Evolutionary conservation across 2,113 vertebrate species (phyloP).

Genomic region (Eretmochelys imbricata): DNA sequence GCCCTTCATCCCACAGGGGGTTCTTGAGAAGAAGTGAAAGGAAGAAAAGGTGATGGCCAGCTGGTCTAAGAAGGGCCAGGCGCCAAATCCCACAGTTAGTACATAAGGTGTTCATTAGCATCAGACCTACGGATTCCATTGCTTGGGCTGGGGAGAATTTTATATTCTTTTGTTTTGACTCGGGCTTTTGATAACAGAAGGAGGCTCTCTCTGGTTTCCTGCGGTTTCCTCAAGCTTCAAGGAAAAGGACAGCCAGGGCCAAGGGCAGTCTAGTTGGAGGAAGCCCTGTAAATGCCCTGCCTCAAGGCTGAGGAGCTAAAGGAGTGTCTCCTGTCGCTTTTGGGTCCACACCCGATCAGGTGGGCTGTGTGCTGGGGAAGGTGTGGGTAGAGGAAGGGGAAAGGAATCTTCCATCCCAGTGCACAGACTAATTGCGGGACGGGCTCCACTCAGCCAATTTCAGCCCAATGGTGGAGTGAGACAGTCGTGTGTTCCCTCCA

Average conservation of each 20-base stretch:
- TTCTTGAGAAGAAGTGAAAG: constrained; percentile 25
- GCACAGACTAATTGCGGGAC: background rate
- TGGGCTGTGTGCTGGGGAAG: background rate
- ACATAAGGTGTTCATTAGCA: constrained; percentile 44
- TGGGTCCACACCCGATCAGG: background rate
- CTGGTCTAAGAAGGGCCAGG: background rate
- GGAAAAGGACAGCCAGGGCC: background rate
- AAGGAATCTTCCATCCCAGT: background rate
- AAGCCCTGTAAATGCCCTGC: background rate
- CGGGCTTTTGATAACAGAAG: background rate
- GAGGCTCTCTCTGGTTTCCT: background rate
- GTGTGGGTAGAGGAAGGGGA: background rate
- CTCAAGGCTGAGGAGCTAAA: background rate
- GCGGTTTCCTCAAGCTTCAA: constrained; percentile 6
- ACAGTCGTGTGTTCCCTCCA: too few species aligned
- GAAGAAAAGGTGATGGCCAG: constrained; percentile 21
- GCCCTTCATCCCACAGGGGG: background rate
- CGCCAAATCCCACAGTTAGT: constrained; percentile 11
- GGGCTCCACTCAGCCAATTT: background rate
- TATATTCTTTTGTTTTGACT: constrained; percentile 39
- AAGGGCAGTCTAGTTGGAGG: background rate
- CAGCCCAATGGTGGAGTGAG: background rate
- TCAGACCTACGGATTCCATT: constrained; percentile 46
- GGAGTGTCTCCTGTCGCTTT: background rate
- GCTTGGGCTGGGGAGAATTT: constrained; percentile 4